These are phyloP conservation scores for Hiodon tergisus DNA, from an alignment of 2,113 vertebrate species.

Conservation along the genomic window DNA sequence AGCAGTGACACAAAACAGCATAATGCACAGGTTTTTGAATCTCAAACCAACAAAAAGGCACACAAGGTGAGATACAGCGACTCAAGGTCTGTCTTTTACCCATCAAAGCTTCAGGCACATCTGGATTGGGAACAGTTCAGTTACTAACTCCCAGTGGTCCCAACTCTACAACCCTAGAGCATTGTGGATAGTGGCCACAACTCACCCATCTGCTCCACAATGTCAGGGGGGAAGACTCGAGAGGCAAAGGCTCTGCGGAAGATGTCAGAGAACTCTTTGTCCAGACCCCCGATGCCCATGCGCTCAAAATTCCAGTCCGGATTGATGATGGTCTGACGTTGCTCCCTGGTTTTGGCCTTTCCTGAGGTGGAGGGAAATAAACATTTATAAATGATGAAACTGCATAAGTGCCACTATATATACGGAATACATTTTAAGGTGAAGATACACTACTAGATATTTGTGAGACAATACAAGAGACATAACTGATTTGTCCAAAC, in stretches of 20 bases:
- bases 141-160: too few species aligned
- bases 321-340: slow-evolving; percentile 93
- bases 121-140: too few species aligned
- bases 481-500: background rate
- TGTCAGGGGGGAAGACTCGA: slow-evolving; percentile 92
- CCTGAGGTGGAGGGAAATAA: slow-evolving; percentile 44
- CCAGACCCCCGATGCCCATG: slow-evolving; percentile 96
- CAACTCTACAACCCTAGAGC: too few species aligned
- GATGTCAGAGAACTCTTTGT: slow-evolving; percentile 94
- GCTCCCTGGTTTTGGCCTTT: slow-evolving; percentile 94
- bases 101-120: too few species aligned
- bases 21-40: too few species aligned
- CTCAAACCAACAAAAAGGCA: too few species aligned
- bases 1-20: too few species aligned
- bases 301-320: slow-evolving; percentile 99
- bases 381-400: background rate
- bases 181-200: slow-evolving; percentile 10
- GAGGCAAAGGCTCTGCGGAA: slow-evolving; percentile 95
- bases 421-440: too few species aligned
- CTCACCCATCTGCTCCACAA: slow-evolving; percentile 98
- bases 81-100: too few species aligned
- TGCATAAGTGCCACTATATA: background rate
- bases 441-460: too few species aligned
- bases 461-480: background rate
- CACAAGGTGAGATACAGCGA: too few species aligned